These are phyloP conservation scores for Serripes groenlandicus DNA, from an alignment of 2,888 invertebrate species.

Conservation along the genomic window DNA sequence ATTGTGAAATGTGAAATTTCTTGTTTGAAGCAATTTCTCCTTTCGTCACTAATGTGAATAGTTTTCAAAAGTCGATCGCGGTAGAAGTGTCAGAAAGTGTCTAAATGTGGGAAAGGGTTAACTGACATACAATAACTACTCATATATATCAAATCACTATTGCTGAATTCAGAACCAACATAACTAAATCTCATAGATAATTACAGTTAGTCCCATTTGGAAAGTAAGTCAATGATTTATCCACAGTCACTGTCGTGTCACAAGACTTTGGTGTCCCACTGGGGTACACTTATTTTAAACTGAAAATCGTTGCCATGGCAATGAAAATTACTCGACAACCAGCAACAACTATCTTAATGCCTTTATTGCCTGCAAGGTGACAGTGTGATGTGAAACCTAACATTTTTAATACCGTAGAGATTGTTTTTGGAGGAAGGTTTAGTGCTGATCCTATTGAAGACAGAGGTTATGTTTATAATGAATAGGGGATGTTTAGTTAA, in stretches of 20 bases:
- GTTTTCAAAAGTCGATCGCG: too few species aligned
- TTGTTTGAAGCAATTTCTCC: too few species aligned
- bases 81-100: too few species aligned
- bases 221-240: background rate
- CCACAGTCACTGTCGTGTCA: constrained; percentile 21
- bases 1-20: too few species aligned
- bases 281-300: constrained; percentile 44
- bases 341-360: constrained; percentile 52
- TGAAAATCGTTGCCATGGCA: constrained; percentile 51
- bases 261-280: constrained; percentile 40
- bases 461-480: too few species aligned
- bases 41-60: too few species aligned
- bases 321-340: constrained; percentile 42
- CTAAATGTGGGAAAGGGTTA: too few species aligned
- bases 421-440: constrained; percentile 1
- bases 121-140: too few species aligned
- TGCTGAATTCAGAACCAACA: too few species aligned
- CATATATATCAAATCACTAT: too few species aligned
- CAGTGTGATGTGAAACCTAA: constrained; percentile 38
- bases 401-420: constrained; percentile 38
- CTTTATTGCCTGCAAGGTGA: constrained; percentile 56
- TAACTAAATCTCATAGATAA: too few species aligned
- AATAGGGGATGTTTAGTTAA: too few species aligned
- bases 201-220: background rate
- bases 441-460: background rate